Evolutionary conservation across 2,113 vertebrate species (phyloP), one percentile per base, ranked within the genome.

Genomic region (Zosterops japonicus): DNA sequence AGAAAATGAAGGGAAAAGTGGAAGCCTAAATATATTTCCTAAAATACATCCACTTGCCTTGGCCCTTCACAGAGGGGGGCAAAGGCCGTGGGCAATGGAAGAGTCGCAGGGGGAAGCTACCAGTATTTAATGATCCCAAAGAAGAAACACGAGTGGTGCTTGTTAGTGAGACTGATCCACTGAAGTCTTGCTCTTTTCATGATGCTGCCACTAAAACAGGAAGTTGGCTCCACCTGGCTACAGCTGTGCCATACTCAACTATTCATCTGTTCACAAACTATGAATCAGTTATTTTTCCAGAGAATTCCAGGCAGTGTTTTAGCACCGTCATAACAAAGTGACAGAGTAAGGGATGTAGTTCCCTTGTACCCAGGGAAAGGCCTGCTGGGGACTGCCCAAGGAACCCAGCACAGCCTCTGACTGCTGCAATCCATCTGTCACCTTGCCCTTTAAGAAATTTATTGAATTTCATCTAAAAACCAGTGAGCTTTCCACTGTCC

Each of bases 1-100:
- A 60, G 44, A 52, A 63, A 84, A 42, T 3, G 2, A 79, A 61
- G 11, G 8, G 33, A 25, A 57, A 35, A 53, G 53, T 18, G n/a
- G 42, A 42, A 79, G 36, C 14, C 49, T 61, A 22, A 76, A 28
- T 60, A 35, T n/a, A 0, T 24, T 79, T 13, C 68, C 52, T 42
- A 16, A 84, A 68, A 5, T 15, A 29, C 0, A 0, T 24, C 42
- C 6, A 1, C 36, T 53, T 63, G 49, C 59, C 72, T 39, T 9
- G 31, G 22, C 9, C 10, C 39, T 67, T 70, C 39, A 4, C 0
- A 2, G 0, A 42, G 61, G 8, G 24, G 24, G 24, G 19, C 47
- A 23, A 56, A 42, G 41, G 6, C 39, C 60, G 35, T 41, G 44
- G 61, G 50, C 24, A 81, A 0, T 5, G 16, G 21, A 13, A 28